Base-by-base conservation (phyloP, 2,797 vertebrate genomes). In the Diceros bicornis region DNA sequence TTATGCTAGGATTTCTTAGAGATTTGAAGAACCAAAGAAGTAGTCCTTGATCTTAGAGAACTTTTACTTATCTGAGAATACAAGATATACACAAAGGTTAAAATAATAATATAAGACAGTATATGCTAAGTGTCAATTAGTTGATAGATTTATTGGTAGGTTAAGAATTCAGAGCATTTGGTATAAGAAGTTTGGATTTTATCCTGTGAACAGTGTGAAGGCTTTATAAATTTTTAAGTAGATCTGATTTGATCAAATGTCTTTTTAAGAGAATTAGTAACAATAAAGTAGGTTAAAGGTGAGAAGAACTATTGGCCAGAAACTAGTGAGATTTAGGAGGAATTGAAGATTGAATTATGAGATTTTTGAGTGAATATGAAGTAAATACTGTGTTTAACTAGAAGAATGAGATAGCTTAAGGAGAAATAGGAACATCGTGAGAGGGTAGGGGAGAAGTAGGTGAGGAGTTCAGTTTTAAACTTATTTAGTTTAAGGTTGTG, bases 161-260 rank as follows among this genome's bases (percentile, higher is more conserved):
- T 89, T 94, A 89, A 86, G 57, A 97, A 94, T 78, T 96, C 44
- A 89, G 74, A 71, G 20, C 47, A n/a, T 93, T 89, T 93, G 37
- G 32, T 85, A 47, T 90, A 97, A 84, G 44, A 85, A 97, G 41
- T 95, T 93, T 89, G 50, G 27, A 77, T 84, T 96, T 77, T 90
- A 86, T 81, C 32, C 44, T 83, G 1, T 89, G 20, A 89, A 72
- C 21, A 84, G 1, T 55, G 25, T 50, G 16, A 87, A 79, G 32
- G 34, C 34, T 87, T 61, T 85, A 25, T 81, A 81, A 23, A 34
- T 89, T 96, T 97, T 95, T 72, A 91, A 90, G 17, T 95, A 82
- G 62, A 10, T 89, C 16, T 93, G 25, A 96, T 89, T 94, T 75
- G 47, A 84, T 69, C 50, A 86, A 64, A 74, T 89, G 9, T 66